Base-by-base conservation (phyloP, 2,888 invertebrate genomes). In the Eupithecia inturbata region DNA sequence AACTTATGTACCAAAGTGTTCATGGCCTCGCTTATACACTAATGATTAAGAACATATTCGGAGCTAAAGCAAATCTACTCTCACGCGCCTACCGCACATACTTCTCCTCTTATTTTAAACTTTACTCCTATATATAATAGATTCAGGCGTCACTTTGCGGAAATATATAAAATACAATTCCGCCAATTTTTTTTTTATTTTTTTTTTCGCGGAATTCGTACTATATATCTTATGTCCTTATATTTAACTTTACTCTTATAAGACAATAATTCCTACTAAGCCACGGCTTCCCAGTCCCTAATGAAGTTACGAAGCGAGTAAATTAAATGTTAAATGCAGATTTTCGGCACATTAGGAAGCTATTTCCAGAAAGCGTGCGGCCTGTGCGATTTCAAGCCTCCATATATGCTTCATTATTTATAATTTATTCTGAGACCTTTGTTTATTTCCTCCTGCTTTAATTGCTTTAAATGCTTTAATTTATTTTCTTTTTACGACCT, bases 291-390 rank as follows among this genome's bases (percentile, higher is more conserved):
- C 10, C n/a, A n/a, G 49, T n/a, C 3, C 22, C 39, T 66, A 63
- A 70, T 26, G 41, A 67, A 70, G n/a, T 53, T 31, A 39, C 10
- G 57, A n/a, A 68, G 45, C 53, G 45, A 60, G 68, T 36, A 67
- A 75, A 75, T 69, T 75, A 71, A 71, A 73, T 62, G 70, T 70
- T 70, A 73, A 70, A 63, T 49, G 53, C 73, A 70, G 60, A 31
- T 57, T 70, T 69, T 73, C 69, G 41, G 73, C 60, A 66, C 45
- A 36, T 45, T 69, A 64, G 36, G 16, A 36, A 70, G 73, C 49
- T 73, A 70, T 66, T 64, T 64, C 3, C 9, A 5, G 22, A 31
- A 19, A 16, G 19, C 28, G 28, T n/a, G 22, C 4, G 67, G 41
- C 12, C 67, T 36, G 36, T 19, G 68, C 53, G 57, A 64, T 68